Evolutionary conservation across 2,113 vertebrate genomes (phyloP), one percentile per base, ranked within the genome.

Genomic region (Gallinago media): DNA sequence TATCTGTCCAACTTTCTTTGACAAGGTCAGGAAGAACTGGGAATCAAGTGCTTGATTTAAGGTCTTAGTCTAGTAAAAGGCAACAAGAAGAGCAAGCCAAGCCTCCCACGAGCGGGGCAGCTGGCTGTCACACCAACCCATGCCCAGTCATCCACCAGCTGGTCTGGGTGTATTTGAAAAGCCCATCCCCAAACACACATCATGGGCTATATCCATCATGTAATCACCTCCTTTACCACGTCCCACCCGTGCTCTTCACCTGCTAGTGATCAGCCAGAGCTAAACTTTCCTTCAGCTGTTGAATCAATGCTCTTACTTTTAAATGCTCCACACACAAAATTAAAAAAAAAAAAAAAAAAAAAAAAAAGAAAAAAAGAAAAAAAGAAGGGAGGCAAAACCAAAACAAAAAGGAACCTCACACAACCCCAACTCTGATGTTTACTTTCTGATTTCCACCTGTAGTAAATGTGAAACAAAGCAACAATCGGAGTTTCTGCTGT

Each of bases 391-490:
- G 40, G 15, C 12, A n/a, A 66, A 27, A 5, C 26, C 16, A 44
- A 66, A 3, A 3, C 58, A 21, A 14, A 36, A 54, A 14, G 13
- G 12, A 5, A 49, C 22, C 34, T 11, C 34, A 52, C 49, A 50
- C 63, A 7, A n/a, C 13, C 8, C 31, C 47, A 86, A 12, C 76
- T 80, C 68, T 80, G 15, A 20, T 89, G 94, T 92, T 96, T 85
- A 86, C 74, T 85, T 82, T 89, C 92, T 0, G 1, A 94, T 66
- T 94, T 93, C 89, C 94, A 94, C 95, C 88, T 96, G 93, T 47
- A 95, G 87, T 84, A 93, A 93, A 79, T 1, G 5, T 4, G 55
- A 88, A 94, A 96, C 91, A 94, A 96, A 96, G 90, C 81, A 85
- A 68, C 85, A 94, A 47, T 88, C 78, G 12, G 4, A 42, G 65